phyloP scores from a whole-genome alignment of 1,140 invertebrate species.

The Colletes latitarsis region DNA sequence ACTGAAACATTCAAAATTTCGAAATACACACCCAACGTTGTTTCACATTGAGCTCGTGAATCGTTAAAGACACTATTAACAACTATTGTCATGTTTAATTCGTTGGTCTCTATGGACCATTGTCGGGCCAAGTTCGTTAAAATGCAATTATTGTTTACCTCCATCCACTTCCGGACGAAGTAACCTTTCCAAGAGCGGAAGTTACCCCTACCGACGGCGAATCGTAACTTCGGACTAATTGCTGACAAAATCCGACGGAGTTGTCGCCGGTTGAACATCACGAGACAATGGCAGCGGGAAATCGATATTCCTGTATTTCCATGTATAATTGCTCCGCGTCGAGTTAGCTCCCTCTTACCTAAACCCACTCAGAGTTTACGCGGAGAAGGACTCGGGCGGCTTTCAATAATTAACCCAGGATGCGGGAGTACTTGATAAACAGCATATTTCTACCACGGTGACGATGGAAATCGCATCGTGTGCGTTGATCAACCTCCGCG shows the following conservation, averaged over 20 bases:
- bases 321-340: constrained; percentile 30
- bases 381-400: background rate
- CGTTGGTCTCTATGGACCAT: background rate
- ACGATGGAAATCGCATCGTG: background rate
- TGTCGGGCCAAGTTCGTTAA: background rate
- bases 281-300: background rate
- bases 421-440: background rate
- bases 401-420: background rate
- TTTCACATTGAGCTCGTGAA: too few relatives aligned
- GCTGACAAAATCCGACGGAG: constrained; percentile 34
- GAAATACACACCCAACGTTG: too few relatives aligned
- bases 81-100: background rate
- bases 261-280: background rate
- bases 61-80: too few relatives aligned
- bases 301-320: constrained; percentile 33
- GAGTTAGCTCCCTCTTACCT: constrained; percentile 4
- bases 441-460: background rate
- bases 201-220: constrained; percentile 1
- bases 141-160: background rate
- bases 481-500: background rate
- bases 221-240: constrained; percentile 26
- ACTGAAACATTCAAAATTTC: too few relatives aligned
- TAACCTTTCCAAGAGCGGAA: constrained; percentile 5
- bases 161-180: constrained; percentile 13
- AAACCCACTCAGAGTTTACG: constrained; percentile 7